Conservation (phyloP, 2,113 vertebrate genomes). For the Mormoops blainvillei region DNA sequence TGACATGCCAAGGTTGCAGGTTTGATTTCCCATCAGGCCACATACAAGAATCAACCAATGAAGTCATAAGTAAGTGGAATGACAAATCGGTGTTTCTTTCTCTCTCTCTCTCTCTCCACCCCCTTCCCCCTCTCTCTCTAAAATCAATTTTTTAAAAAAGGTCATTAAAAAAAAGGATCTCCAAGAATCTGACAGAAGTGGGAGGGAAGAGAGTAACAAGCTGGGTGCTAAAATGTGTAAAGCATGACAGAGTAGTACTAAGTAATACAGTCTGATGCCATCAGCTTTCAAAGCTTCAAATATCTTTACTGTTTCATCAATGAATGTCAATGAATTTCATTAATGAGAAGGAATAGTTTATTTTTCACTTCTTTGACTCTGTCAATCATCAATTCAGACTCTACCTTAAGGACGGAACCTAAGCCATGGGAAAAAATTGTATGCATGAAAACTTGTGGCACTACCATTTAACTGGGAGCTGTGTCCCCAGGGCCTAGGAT, state of each 20-base stretch:
- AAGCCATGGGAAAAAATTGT: neutral
- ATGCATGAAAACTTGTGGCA: neutral
- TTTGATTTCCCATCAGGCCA: no score
- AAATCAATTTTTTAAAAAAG: no score
- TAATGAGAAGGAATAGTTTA: conserved; percentile 12
- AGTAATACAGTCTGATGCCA: neutral
- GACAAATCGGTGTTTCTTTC: no score
- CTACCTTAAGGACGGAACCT: neutral
- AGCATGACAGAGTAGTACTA: neutral
- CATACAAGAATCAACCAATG: no score
- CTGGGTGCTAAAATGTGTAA: neutral
- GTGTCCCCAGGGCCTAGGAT: neutral
- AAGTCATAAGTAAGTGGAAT: no score
- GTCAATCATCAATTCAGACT: neutral
- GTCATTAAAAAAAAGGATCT: neutral
- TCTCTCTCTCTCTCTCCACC: no score
- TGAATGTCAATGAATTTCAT: conserved; percentile 9
- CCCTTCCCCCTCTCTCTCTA: no score
- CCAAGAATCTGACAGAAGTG: neutral
- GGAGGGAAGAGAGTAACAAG: neutral
- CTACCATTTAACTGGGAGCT: neutral
- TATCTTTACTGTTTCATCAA: neutral
- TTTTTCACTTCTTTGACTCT: conserved; percentile 11
- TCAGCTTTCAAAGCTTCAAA: neutral
- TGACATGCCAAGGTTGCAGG: no score